These are phyloP conservation scores for Cataglyphis cursor DNA, from an alignment of 2,888 invertebrate genomes.

Conservation along the genomic window DNA sequence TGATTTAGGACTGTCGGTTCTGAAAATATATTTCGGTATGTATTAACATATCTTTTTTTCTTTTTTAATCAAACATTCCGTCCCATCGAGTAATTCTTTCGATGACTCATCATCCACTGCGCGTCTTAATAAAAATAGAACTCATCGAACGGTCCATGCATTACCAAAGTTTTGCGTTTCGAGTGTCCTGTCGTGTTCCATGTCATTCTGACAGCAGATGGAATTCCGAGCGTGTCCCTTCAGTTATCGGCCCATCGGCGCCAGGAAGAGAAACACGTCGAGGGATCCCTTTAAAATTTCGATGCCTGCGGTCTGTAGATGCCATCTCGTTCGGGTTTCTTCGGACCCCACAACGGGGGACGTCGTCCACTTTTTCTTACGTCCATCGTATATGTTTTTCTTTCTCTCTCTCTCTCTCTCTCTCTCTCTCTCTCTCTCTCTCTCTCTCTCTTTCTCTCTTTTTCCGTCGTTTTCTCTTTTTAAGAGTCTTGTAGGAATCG, in stretches of 20 bases:
- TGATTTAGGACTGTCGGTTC: slow-evolving; percentile 10
- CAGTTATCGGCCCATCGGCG: slow-evolving; percentile 80
- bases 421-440: slow-evolving; percentile 25
- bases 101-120: slow-evolving; percentile 29
- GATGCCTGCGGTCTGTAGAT: slow-evolving; percentile 66
- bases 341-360: slow-evolving; percentile 68
- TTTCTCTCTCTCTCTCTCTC: slow-evolving; percentile 50
- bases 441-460: not conserved
- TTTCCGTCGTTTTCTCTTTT: not conserved
- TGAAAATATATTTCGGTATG: slow-evolving; percentile 23
- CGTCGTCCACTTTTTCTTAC: slow-evolving; percentile 66
- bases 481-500: slow-evolving; percentile 49
- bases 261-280: slow-evolving; percentile 67
- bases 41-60: slow-evolving; percentile 21
- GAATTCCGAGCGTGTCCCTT: slow-evolving; percentile 69
- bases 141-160: slow-evolving; percentile 38
- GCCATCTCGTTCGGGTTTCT: slow-evolving; percentile 63
- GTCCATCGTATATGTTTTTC: slow-evolving; percentile 44
- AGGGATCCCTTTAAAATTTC: slow-evolving; percentile 70
- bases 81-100: not conserved
- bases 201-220: slow-evolving; percentile 67
- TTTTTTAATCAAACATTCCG: not conserved
- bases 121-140: slow-evolving; percentile 51
- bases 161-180: slow-evolving; percentile 50
- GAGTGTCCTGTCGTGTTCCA: slow-evolving; percentile 61